Evolutionary conservation across 2,888 invertebrate genomes (phyloP), one percentile per base, ranked within the genome.

Genomic region (Calliphora vomitoria): DNA sequence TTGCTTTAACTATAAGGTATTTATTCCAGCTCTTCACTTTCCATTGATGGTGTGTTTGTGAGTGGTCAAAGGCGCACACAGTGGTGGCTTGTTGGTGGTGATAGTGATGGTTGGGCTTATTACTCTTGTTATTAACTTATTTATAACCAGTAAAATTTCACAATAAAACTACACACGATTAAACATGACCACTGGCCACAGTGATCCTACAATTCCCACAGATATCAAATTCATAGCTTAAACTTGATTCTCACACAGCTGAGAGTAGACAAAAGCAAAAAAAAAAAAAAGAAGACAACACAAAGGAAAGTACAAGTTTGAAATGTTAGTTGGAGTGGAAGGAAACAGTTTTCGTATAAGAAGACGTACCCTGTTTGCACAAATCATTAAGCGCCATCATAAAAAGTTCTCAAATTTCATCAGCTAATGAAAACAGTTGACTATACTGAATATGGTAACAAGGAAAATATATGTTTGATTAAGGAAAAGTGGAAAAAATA

Each of bases 101-200:
- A 44, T 38, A 35, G 64, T 58, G 60, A 82, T 84, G 87, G 82
- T 78, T 35, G 35, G 55, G 50, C 85, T 76, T 72, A 85, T 84
- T 88, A 87, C 76, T 89, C 92, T 91, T 91, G 90, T 92, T 92
- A 92, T 92, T 92, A 91, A 92, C 91, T 92, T 92, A 92, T 91
- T 92, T 91, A 90, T 90, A 92, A 88, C 90, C 92, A 91, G 91
- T 92, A 91, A 92, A 92, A 91, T 90, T 90, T 91, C 44, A 58
- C 90, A 91, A 91, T 90, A 91, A 91, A 89, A 89, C 88, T 72
- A 72, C 84, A 78, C 80, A 79, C 62, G 86, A 85, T 78, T 80
- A 62, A 74, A 84, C 79, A 60, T 78, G 76, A 82, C 64, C 69
- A 79, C 50, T 82, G 53, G 88, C 86, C 87, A 72, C 83, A 76